A percentile compares a stretch with the other conserved stretches of the same genome.
phyloP scores from a whole-genome alignment of 2,888 invertebrate genomes.

The Pasiphila rectangulata region DNA sequence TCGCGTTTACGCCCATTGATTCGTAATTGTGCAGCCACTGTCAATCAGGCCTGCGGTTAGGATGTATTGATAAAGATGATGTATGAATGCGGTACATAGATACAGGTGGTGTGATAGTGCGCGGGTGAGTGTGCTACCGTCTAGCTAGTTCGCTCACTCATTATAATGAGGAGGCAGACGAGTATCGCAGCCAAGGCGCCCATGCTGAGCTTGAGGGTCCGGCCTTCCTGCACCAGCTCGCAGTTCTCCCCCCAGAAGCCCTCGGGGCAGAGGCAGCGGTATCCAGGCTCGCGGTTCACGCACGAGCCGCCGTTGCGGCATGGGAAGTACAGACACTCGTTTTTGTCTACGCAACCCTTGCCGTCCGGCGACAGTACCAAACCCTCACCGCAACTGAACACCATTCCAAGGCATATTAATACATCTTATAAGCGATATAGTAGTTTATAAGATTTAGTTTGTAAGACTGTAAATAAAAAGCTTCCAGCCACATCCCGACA shows the following conservation, averaged over 20 bases:
- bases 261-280: slow-evolving; percentile 94
- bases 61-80: slow-evolving; percentile 27
- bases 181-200: slow-evolving; percentile 98
- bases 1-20: slow-evolving; percentile 2
- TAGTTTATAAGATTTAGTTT: slow-evolving; percentile 7
- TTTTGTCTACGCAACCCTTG: slow-evolving; percentile 96
- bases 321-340: slow-evolving; percentile 96
- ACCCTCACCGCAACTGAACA: slow-evolving; percentile 94
- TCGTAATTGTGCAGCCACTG: slow-evolving; percentile 15
- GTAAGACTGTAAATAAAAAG: slow-evolving; percentile 11
- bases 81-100: slow-evolving; percentile 30
- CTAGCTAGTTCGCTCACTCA: slow-evolving; percentile 87
- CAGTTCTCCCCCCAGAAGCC: slow-evolving; percentile 97
- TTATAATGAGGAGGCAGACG: slow-evolving; percentile 97
- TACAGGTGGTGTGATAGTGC: slow-evolving; percentile 35
- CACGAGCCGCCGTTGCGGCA: slow-evolving; percentile 96
- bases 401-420: slow-evolving; percentile 53
- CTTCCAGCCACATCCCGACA: slow-evolving; percentile 7
- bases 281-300: slow-evolving; percentile 93
- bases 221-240: slow-evolving; percentile 95
- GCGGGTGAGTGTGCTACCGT: slow-evolving; percentile 32
- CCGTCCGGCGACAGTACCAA: slow-evolving; percentile 93
- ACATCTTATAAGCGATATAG: slow-evolving; percentile 30
- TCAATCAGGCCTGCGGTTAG: slow-evolving; percentile 22
- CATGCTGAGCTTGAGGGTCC: slow-evolving; percentile 96